Evolutionary conservation across 2,888 invertebrate species (phyloP).

Genomic region (Strigamia crassipes): DNA sequence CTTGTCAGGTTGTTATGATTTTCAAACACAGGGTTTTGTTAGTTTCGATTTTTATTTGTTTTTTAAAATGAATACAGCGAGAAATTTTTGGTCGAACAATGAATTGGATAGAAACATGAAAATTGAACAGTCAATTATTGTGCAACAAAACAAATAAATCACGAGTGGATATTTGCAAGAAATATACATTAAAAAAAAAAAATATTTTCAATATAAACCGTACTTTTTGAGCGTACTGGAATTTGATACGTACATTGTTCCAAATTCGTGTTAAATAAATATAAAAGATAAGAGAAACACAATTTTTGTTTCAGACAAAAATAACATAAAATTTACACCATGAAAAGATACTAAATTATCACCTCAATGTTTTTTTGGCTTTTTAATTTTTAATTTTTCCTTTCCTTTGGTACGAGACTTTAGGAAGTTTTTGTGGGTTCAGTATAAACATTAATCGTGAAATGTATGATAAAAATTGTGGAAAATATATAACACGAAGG

Average conservation of each 20-base stretch:
- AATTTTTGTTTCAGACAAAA: not conserved
- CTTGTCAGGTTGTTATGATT: constrained; percentile 1
- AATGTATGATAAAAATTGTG: constrained; percentile 25
- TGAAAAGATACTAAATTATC: not conserved
- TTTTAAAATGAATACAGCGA: not conserved
- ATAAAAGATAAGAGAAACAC: too few relatives aligned
- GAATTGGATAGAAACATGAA: not conserved
- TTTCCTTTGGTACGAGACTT: not conserved
- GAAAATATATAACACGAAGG: not conserved
- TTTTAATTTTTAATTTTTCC: not conserved
- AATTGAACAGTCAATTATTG: not conserved
- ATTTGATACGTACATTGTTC: not conserved
- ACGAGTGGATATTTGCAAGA: not conserved
- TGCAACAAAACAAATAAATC: not conserved
- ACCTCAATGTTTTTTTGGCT: not conserved
- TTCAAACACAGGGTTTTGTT: not conserved
- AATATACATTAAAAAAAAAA: not conserved
- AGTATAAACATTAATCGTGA: constrained; percentile 32
- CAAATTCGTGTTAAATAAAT: not conserved
- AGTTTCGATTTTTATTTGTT: not conserved
- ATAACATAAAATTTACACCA: not conserved
- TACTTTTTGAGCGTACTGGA: not conserved
- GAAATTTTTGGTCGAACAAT: not conserved
- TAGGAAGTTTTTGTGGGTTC: constrained; percentile 17
- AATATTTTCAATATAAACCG: not conserved